Base-by-base conservation (phyloP, 2,113 vertebrate genomes). In the Hydrolagus affinis region DNA sequence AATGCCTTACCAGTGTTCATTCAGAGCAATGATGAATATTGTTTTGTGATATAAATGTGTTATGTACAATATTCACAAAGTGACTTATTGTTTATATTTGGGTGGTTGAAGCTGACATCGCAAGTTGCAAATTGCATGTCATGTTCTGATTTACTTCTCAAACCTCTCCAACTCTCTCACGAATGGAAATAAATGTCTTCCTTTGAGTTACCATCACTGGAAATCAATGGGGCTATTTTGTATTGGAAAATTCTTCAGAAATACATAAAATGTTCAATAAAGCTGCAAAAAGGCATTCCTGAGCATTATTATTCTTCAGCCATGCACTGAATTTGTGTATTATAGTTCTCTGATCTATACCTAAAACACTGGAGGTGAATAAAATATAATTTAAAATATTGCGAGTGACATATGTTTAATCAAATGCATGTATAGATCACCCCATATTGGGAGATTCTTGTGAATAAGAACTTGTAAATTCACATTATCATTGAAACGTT, bases 291-390 rank as follows among this genome's bases (percentile, higher is more conserved):
- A 83, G 25, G 32, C 25, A 28, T 8, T 66, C 66, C 30, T 83
- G 9, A 57, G 23, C 59, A 25, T 74, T 44, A 44, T 74, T 74
- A 19, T 75, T 75, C 44, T 44, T 44, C 1, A 44, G 44, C 44
- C 44, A 44, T 44, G 4, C 14, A 6, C 17, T 75, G 73, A 56
- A 75, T 66, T 83, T 66, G 28, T 83, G 77, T 25, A 17, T 66
- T 23, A 2, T 17, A 32, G 30, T 17, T 28, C 28, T 80, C 57
- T 17, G 11, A 80, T 8, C 76, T 25, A 8, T 30, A 60, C 8
- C 62, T 80, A 80, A 78, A 11, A 60, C 60, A 62, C 23, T 77
- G 75, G n/a, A 77, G n/a, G 12, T 77, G 56, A 60, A 77, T 77
- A 59, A 23, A 77, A 23, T 59, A 15, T 21, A 57, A 57, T 11